Base-by-base conservation (phyloP, 2,888 invertebrate species). In the Siphonodentalium dalli region DNA sequence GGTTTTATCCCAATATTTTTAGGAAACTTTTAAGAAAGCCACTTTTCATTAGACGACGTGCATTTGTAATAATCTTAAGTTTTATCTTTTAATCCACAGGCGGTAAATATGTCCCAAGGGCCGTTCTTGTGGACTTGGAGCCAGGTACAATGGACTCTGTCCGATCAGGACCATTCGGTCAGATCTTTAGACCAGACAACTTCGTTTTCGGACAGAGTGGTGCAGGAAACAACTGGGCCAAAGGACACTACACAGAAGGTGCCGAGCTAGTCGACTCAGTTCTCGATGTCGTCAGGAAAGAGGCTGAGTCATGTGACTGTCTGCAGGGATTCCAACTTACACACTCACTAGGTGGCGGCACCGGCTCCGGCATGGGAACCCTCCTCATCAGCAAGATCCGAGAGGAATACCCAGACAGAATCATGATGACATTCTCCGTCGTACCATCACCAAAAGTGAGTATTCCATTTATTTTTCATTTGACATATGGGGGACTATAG, bases 111-210 rank as follows among this genome's bases (percentile, higher is more conserved):
- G 93, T 94, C 57, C 93, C 94, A 11, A 87, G 94, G 65, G 93
- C 93, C 72, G 89, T 95, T 79, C 87, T 95, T 58, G 91, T 95
- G 64, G 94, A 95, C 79, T 84, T 95, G 78, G 94, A 95, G 83
- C 94, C 94, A 40, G 94, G 94, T 68, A 94, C 94, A 70, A 95
- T 95, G 93, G 94, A 95, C 83, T 91, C 92, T 0, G 93, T 95
- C 61, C 87, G 93, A 59, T 91, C 92, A 0, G 93, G 93, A 47
- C 91, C 93, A 7, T 94, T 91, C 83, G 92, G 92, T 7, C 87
- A 93, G 81, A 90, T 94, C 75, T 94, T 93, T 86, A 85, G 93
- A 59, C 94, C 93, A 8, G 93, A 95, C 84, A 95, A 95, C 84
- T 95, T 93, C 80, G 91, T 94, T n/a, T 93, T 93, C 81, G 93